Conservation (phyloP, 2,888 invertebrate species). For the Leptopilina syphax region DNA sequence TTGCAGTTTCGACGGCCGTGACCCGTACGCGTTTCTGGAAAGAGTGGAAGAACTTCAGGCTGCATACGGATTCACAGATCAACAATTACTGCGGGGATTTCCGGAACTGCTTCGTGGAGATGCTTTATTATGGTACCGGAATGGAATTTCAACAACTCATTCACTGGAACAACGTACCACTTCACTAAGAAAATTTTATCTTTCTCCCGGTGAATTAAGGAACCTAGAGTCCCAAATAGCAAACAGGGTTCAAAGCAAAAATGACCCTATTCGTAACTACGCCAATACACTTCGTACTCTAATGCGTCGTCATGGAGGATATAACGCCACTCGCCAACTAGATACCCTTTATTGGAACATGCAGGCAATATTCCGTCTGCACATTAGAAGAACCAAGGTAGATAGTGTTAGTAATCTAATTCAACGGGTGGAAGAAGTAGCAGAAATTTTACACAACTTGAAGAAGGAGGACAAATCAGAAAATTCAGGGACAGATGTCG, state of each 20-base stretch:
- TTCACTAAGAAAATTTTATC: not conserved
- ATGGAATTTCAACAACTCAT: not conserved
- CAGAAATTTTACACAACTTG: not conserved
- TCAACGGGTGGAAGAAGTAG: not conserved
- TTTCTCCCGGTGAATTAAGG: not conserved
- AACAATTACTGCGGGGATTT: not conserved
- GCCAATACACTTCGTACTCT: not conserved
- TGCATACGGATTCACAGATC: not conserved
- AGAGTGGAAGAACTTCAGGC: not conserved
- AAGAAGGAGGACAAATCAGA: not conserved
- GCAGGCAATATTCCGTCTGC: not conserved
- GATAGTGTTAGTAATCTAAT: not conserved
- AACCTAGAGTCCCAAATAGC: not conserved
- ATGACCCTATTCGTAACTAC: not conserved
- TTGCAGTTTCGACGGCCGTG: not conserved
- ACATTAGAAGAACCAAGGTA: not conserved
- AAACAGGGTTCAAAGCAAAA: not conserved
- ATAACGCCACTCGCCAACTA: not conserved
- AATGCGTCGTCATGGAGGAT: not conserved
- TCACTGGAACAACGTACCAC: not conserved
- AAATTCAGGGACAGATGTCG: not conserved
- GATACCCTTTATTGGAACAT: not conserved
- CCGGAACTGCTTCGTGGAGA: not conserved
- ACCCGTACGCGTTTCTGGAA: not conserved
- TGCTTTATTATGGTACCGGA: not conserved